A percentile compares a stretch with the other conserved stretches of the same genome.
These are phyloP conservation scores for Agriopis aurantiaria DNA, from an alignment of 2,888 invertebrate genomes.

Conservation along the genomic window DNA sequence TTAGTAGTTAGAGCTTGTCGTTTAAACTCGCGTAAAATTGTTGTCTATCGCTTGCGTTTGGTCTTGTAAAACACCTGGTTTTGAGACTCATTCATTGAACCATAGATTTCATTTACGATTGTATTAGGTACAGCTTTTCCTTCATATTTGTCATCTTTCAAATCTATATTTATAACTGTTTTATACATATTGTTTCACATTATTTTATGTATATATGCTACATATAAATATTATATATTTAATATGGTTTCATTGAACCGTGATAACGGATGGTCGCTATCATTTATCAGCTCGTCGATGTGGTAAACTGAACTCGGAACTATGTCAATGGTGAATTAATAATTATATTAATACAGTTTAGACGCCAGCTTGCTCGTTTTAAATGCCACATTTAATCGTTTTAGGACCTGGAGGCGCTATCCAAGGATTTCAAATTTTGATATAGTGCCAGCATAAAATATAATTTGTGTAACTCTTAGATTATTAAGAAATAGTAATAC, in stretches of 20 bases:
- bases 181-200: not conserved
- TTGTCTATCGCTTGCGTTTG: too few relatives aligned
- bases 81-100: too few relatives aligned
- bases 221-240: too few relatives aligned
- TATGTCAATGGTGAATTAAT: slow-evolving; percentile 18
- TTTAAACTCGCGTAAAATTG: too few relatives aligned
- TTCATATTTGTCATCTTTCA: not conserved
- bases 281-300: slow-evolving; percentile 15
- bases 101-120: too few relatives aligned
- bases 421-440: not conserved
- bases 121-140: not conserved
- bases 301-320: slow-evolving; percentile 15
- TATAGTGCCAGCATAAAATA: not conserved
- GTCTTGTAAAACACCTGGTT: too few relatives aligned
- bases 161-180: too few relatives aligned
- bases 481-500: not conserved
- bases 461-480: not conserved
- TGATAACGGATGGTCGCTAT: slow-evolving; percentile 16
- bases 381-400: slow-evolving; percentile 6
- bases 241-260: not conserved
- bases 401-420: slow-evolving; percentile 4
- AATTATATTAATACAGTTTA: slow-evolving; percentile 15
- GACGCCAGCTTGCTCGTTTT: slow-evolving; percentile 11
- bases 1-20: too few relatives aligned
- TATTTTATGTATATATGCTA: not conserved